Conservation (phyloP, 2,113 vertebrate species). For the Melospiza georgiana region DNA sequence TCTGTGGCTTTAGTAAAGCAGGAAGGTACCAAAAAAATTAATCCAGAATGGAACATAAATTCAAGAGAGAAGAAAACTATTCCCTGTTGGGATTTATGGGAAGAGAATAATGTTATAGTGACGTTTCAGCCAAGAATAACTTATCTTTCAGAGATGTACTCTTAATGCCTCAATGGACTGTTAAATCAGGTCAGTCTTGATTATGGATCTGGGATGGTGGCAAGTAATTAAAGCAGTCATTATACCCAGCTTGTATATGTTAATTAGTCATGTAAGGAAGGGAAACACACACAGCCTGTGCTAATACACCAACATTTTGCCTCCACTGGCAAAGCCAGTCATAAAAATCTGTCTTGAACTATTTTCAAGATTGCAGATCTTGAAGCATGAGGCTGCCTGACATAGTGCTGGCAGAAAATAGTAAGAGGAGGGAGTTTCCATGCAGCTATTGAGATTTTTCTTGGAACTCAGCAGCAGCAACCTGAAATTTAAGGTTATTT, state of each 20-base stretch:
- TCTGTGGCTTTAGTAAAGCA: neutral
- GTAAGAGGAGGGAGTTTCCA: neutral
- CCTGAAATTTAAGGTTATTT: neutral
- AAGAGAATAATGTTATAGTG: neutral
- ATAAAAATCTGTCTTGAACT: neutral
- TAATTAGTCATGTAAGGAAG: neutral
- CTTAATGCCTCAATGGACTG: neutral
- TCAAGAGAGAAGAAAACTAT: neutral
- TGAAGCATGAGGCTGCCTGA: neutral
- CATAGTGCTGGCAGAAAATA: neutral
- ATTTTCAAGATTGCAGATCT: neutral
- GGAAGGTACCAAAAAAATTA: neutral
- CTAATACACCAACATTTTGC: neutral
- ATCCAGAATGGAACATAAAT: neutral
- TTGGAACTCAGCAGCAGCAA: neutral
- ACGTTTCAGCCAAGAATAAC: neutral
- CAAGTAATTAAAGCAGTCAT: neutral
- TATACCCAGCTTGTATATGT: neutral
- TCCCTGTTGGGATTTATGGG: neutral
- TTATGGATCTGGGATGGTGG: neutral
- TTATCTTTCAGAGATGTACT: neutral
- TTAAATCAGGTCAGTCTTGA: neutral
- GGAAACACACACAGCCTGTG: neutral
- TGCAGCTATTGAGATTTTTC: neutral
- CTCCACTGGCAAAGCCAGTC: neutral